Evolutionary conservation across 1,140 invertebrate species (phyloP).

Genomic region (Leptinotarsa defecta): DNA sequence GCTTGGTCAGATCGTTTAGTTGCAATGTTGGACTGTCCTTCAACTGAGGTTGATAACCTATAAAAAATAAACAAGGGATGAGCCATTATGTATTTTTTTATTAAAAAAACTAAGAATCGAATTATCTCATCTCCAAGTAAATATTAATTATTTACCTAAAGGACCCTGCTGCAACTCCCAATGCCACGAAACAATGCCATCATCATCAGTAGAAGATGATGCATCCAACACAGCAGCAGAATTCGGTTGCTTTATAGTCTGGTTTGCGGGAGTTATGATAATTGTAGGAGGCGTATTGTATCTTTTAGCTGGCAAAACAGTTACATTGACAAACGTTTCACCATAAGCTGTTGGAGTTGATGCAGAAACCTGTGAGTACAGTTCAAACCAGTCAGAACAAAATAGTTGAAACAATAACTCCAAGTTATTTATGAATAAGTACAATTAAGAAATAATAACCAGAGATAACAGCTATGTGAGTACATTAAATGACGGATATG

Average conservation of each 20-base stretch:
- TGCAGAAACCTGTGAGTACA: constrained; percentile 63
- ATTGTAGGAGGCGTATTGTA: constrained; percentile 85
- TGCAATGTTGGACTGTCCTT: constrained; percentile 82
- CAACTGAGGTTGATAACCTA: constrained; percentile 77
- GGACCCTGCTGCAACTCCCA: constrained; percentile 89
- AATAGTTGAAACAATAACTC: too few species aligned
- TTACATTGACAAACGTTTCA: constrained; percentile 87
- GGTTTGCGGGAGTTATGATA: constrained; percentile 80
- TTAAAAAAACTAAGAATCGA: neutral
- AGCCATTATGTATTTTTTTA: neutral
- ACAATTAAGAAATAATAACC: too few species aligned
- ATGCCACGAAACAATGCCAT: constrained; percentile 80
- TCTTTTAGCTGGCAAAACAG: constrained; percentile 85
- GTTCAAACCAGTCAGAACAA: neutral
- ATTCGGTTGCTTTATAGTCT: constrained; percentile 87
- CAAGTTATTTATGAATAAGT: too few species aligned
- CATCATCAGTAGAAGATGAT: constrained; percentile 58
- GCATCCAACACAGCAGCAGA: constrained; percentile 89
- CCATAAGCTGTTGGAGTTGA: constrained; percentile 75
- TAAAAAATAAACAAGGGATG: neutral
- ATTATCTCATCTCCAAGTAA: neutral
- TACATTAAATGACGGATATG: too few species aligned
- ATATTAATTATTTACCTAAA: constrained; percentile 39
- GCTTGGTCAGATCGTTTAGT: constrained; percentile 77
- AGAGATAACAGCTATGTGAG: too few species aligned